These are phyloP conservation scores for Oscheius sp. DNA, from an alignment of 1,140 invertebrate genomes.

Conservation along the genomic window DNA sequence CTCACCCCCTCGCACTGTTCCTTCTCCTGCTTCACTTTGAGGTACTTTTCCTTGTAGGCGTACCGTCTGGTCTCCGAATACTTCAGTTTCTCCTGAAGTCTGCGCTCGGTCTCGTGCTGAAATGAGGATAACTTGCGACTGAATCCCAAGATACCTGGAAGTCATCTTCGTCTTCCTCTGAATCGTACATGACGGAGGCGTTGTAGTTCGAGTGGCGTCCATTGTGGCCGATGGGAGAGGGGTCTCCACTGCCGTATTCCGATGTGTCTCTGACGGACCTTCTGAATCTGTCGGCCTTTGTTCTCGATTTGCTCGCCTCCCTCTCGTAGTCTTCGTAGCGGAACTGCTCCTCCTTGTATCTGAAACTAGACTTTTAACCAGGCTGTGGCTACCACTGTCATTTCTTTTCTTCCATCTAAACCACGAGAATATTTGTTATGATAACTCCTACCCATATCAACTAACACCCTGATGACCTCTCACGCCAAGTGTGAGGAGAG, in stretches of 20 bases:
- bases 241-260: not conserved
- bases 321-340: not conserved
- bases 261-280: not conserved
- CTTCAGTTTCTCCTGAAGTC: not conserved
- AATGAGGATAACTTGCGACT: too few species aligned
- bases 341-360: not conserved
- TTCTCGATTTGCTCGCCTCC: not conserved
- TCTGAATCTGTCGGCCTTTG: slow-evolving; percentile 1
- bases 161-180: not conserved
- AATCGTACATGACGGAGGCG: not conserved
- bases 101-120: too few species aligned
- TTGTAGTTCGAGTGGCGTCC: not conserved
- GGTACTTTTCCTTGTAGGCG: not conserved
- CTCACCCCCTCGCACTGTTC: not conserved
- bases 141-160: too few species aligned
- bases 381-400: too few species aligned
- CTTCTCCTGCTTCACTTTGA: not conserved
- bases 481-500: too few species aligned
- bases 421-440: too few species aligned
- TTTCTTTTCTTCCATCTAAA: too few species aligned
- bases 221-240: not conserved
- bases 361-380: too few species aligned
- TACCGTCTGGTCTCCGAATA: too few species aligned
- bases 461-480: too few species aligned
- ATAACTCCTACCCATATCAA: too few species aligned